Evolutionary conservation across 2,888 invertebrate species (phyloP).

Genomic region (Synergus laeviventris): DNA sequence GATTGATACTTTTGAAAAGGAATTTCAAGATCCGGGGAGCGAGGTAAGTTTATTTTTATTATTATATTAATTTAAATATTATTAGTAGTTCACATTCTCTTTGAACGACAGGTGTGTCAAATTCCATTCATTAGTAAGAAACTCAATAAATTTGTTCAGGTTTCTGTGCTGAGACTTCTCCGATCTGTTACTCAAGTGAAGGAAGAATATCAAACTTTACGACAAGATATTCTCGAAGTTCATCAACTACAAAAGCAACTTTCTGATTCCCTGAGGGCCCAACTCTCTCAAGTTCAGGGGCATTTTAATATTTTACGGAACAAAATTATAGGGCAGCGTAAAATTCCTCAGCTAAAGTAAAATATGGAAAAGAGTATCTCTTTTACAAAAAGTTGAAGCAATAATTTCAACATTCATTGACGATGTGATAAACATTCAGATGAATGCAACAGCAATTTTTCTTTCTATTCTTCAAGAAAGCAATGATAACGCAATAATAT

Average conservation of each 20-base stretch:
- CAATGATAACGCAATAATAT: neutral
- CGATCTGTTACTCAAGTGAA: conserved; percentile 86
- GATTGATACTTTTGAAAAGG: conserved; percentile 84
- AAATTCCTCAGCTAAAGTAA: conserved; percentile 68
- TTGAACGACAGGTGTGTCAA: too few species aligned
- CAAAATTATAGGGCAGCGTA: conserved; percentile 79
- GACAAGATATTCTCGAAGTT: conserved; percentile 87
- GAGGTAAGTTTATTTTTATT: conserved; percentile 68
- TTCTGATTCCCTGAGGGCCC: conserved; percentile 84
- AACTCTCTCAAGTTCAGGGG: conserved; percentile 85
- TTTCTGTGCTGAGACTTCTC: conserved; percentile 85
- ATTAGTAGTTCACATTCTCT: neutral
- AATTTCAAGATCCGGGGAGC: conserved; percentile 78
- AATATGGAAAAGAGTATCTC: conserved; percentile 8
- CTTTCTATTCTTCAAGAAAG: neutral
- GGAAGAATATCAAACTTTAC: conserved; percentile 87
- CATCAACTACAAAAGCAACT: conserved; percentile 88
- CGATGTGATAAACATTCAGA: neutral
- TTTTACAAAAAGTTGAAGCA: neutral
- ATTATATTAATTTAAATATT: neutral
- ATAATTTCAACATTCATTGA: neutral
- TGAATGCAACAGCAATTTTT: neutral
- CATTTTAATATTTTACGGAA: conserved; percentile 85
- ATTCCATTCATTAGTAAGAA: neutral
- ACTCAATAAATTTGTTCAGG: conserved; percentile 67